These are phyloP conservation scores for Brachycybe producta DNA, from an alignment of 2,888 invertebrate genomes.

Conservation along the genomic window DNA sequence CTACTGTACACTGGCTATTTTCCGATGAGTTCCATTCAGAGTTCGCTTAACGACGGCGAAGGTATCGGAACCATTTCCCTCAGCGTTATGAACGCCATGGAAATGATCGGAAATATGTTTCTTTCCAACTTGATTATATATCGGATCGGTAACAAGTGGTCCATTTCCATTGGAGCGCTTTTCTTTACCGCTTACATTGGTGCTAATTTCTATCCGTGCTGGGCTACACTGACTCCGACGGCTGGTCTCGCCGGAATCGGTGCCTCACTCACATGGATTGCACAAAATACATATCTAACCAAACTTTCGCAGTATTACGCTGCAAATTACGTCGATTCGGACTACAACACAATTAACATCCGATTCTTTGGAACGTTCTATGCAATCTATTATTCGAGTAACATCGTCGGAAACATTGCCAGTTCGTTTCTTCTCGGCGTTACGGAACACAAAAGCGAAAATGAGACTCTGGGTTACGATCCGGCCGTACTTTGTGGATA, in stretches of 20 bases:
- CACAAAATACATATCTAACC: conserved; percentile 10
- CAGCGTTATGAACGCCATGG: neutral
- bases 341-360: conserved; percentile 1
- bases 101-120: conserved; percentile 5
- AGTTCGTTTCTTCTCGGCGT: conserved; percentile 11
- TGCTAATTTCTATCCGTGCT: conserved; percentile 12
- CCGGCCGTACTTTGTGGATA: conserved; percentile 7
- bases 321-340: neutral
- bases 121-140: conserved; percentile 2
- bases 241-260: conserved; percentile 9
- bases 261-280: conserved; percentile 4
- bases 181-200: conserved; percentile 5
- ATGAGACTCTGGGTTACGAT: conserved; percentile 7
- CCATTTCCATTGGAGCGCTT: neutral
- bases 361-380: conserved; percentile 13
- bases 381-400: conserved; percentile 4
- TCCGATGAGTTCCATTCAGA: conserved; percentile 9
- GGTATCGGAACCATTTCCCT: conserved; percentile 10
- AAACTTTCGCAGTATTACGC: conserved; percentile 6
- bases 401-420: conserved; percentile 6
- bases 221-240: conserved; percentile 10
- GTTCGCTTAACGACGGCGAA: conserved; percentile 4
- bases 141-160: conserved; percentile 7
- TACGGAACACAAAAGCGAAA: neutral
- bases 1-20: conserved; percentile 8